phyloP scores from a whole-genome alignment of 2,888 invertebrate species.

The Therioaphis trifolii region DNA sequence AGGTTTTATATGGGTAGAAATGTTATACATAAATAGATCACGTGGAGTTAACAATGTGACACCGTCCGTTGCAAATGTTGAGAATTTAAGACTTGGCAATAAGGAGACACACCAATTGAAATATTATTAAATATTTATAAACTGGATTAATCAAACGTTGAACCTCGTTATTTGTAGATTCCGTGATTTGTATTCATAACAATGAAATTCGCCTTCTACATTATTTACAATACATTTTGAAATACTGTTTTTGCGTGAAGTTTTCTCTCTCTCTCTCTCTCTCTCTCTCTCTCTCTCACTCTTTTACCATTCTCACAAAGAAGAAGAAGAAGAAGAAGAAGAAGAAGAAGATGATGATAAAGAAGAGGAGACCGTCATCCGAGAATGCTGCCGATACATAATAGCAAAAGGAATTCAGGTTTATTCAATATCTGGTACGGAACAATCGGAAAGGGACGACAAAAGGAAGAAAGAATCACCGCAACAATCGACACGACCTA shows the following conservation, averaged over 20 bases:
- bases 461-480: conserved; percentile 15
- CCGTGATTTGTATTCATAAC: neutral
- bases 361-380: too few relatives aligned
- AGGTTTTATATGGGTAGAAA: too few relatives aligned
- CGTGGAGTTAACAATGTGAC: neutral
- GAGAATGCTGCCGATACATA: neutral
- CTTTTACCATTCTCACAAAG: too few relatives aligned
- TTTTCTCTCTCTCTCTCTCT: too few relatives aligned
- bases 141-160: neutral
- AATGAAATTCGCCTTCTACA: too few relatives aligned
- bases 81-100: neutral
- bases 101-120: neutral
- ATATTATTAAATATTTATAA: too few relatives aligned
- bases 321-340: too few relatives aligned
- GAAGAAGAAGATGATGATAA: too few relatives aligned
- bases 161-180: neutral
- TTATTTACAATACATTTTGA: too few relatives aligned
- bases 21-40: neutral
- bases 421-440: neutral
- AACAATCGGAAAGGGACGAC: conserved; percentile 32
- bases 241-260: too few relatives aligned
- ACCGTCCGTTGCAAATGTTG: neutral
- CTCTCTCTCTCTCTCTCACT: too few relatives aligned
- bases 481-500: conserved; percentile 37
- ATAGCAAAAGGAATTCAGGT: neutral